These are phyloP conservation scores for Anthoscopus minutus DNA, from an alignment of 2,113 vertebrate genomes.

Conservation along the genomic window DNA sequence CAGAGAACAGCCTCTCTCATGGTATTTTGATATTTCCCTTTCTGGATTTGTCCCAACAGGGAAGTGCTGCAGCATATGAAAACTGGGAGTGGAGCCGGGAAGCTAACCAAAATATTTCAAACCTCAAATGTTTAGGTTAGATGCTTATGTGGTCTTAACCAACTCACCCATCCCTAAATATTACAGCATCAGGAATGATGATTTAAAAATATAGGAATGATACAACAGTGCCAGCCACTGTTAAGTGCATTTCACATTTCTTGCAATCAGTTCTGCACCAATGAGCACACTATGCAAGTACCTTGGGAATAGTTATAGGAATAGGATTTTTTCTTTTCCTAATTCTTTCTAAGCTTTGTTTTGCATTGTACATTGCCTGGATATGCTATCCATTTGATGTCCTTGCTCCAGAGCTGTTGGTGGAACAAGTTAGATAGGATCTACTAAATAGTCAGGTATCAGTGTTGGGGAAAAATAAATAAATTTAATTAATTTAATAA, in stretches of 20 bases:
- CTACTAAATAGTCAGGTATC: not conserved
- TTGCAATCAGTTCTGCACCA: not conserved
- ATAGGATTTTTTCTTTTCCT: not conserved
- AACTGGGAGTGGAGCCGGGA: conserved; percentile 34
- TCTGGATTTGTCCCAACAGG: conserved; percentile 19
- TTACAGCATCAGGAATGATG: not conserved
- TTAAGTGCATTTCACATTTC: not conserved
- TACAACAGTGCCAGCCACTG: conserved; percentile 32
- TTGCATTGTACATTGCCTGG: not conserved
- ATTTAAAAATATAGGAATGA: conserved; percentile 16
- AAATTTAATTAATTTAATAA: no score
- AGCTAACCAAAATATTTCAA: conserved; percentile 26
- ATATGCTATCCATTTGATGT: not conserved
- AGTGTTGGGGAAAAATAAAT: accelerated
- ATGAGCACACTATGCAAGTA: not conserved
- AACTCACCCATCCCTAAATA: conserved; percentile 20
- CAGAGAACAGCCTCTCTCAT: conserved; percentile 26
- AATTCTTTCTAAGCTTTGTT: not conserved
- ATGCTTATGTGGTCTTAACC: conserved; percentile 9
- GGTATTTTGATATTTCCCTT: conserved; percentile 45
- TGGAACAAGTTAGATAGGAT: not conserved
- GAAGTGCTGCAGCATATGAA: conserved; percentile 9
- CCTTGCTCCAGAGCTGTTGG: not conserved
- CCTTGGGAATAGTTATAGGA: not conserved
- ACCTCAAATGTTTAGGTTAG: conserved; percentile 52